phyloP scores from a whole-genome alignment of 2,113 vertebrate species.

The Circaetus gallicus region DNA sequence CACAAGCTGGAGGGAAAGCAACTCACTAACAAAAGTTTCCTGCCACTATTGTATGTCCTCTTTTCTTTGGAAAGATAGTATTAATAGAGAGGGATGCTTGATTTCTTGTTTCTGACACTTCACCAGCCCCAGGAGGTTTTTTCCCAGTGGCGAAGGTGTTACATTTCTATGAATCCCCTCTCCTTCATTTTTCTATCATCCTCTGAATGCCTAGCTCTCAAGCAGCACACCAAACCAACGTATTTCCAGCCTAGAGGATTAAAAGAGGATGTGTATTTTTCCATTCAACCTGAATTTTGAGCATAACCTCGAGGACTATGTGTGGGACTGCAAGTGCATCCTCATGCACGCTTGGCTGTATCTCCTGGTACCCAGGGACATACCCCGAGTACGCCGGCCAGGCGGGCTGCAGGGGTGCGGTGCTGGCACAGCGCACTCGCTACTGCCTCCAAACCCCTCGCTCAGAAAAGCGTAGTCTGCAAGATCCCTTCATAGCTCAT shows the following conservation, averaged over 20 bases:
- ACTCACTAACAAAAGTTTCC: background rate
- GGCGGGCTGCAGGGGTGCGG: fast-evolving
- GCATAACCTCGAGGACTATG: background rate
- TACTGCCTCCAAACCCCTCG: background rate
- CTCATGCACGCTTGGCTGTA: background rate
- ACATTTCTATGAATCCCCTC: background rate
- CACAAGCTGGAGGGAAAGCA: background rate
- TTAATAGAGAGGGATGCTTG: background rate
- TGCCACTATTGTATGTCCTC: background rate
- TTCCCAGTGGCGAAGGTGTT: background rate
- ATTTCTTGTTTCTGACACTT: background rate
- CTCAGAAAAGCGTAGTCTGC: background rate
- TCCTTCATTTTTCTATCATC: background rate
- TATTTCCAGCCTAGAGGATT: background rate
- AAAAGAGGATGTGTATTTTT: background rate
- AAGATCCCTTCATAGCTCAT: background rate
- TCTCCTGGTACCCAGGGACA: background rate
- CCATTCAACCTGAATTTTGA: background rate
- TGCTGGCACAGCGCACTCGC: background rate
- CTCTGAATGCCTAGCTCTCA: background rate
- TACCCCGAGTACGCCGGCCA: fast-evolving
- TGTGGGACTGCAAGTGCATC: background rate
- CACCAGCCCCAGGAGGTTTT: background rate
- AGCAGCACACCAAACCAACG: background rate
- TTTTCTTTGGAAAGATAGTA: background rate